Evolutionary conservation across 2,888 invertebrate genomes (phyloP).

Genomic region (Gasteruption jaculator): DNA sequence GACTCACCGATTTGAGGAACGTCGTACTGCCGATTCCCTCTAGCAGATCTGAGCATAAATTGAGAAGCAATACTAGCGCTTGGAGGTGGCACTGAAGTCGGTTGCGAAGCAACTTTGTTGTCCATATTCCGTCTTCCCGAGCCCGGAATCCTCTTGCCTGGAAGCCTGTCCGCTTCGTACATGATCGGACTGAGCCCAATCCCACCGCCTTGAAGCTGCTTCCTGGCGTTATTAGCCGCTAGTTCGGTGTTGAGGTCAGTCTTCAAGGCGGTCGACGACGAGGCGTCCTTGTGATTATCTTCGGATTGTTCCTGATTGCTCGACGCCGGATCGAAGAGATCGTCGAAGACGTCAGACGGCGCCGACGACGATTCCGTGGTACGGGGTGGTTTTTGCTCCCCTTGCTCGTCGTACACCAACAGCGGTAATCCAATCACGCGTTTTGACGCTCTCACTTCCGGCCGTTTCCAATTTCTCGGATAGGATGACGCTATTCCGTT

Average conservation of each 20-base stretch:
- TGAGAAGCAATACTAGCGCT: constrained; percentile 63
- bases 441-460: constrained; percentile 4
- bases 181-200: constrained; percentile 26
- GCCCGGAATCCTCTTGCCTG: constrained; percentile 29
- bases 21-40: constrained; percentile 60
- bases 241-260: constrained; percentile 20
- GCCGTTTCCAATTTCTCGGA: constrained; percentile 1
- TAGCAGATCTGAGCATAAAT: constrained; percentile 72
- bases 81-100: constrained; percentile 47
- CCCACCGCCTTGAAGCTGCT: constrained; percentile 17
- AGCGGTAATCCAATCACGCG: constrained; percentile 24
- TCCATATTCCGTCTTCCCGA: constrained; percentile 21
- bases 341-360: constrained; percentile 25
- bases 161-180: constrained; percentile 29
- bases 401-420: constrained; percentile 24
- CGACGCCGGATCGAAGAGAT: constrained; percentile 26
- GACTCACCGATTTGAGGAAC: constrained; percentile 80
- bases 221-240: neutral
- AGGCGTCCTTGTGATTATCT: neutral
- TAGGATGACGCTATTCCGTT: too few relatives aligned
- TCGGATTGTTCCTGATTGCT: constrained; percentile 8
- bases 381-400: constrained; percentile 19
- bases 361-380: constrained; percentile 13
- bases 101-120: constrained; percentile 24
- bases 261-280: constrained; percentile 22